A percentile compares a stretch with the other conserved stretches of the same genome.
Evolutionary conservation across 2,797 vertebrate genomes (phyloP).

Genomic region (Cirrhinus molitorella): DNA sequence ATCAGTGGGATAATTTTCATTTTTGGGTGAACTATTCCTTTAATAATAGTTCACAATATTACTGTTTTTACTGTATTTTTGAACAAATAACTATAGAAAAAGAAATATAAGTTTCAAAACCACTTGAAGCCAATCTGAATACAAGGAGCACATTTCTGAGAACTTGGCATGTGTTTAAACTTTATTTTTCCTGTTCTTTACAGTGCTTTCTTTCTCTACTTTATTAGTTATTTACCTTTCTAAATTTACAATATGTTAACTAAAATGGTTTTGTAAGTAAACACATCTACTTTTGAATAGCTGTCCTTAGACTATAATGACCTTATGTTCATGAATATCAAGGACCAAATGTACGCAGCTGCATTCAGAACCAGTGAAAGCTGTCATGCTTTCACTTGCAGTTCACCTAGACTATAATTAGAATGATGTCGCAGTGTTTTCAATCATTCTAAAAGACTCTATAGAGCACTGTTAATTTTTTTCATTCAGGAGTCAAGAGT

Average conservation of each 20-base stretch:
- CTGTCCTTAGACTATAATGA: background rate
- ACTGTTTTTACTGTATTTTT: too few species aligned
- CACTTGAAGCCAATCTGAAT: background rate
- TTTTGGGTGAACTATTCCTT: too few species aligned
- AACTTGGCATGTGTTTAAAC: background rate
- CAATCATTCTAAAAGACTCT: background rate
- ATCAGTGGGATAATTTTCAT: too few species aligned
- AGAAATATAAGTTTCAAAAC: background rate
- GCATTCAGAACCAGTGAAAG: constrained; percentile 21
- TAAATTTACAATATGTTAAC: background rate
- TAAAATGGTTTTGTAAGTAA: background rate
- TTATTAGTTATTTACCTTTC: background rate
- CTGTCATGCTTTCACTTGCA: too few species aligned
- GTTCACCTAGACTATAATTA: background rate
- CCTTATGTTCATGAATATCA: background rate
- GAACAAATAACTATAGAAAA: background rate
- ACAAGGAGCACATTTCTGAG: background rate
- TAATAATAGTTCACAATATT: too few species aligned
- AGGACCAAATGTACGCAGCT: background rate
- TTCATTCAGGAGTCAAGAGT: background rate
- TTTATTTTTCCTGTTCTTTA: background rate
- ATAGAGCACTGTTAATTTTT: background rate
- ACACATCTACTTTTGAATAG: background rate
- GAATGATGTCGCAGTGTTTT: background rate
- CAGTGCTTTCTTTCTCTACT: too few species aligned